Evolutionary conservation across 2,113 vertebrate genomes (phyloP), one percentile per base, ranked within the genome.

Genomic region (zebrafish (Danio rerio)): DNA sequence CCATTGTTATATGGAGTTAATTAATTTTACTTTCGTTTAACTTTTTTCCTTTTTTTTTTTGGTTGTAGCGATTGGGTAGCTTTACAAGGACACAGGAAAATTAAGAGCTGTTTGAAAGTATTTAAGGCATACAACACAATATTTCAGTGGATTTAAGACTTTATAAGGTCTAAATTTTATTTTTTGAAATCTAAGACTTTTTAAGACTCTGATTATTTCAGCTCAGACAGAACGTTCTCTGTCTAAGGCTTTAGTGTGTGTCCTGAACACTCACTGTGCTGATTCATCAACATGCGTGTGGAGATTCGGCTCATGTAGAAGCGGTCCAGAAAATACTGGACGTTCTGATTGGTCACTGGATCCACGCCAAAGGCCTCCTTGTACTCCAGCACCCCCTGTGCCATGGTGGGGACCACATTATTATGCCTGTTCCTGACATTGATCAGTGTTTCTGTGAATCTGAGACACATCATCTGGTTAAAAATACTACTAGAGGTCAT

Each of bases 271-370:
- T 97, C 93, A 99, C 98, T 96, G 89, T 99, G 98, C 83, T 99
- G 98, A 90, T 98, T 99, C 94, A 99, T 99, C 69, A 99, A 93
- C 98, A 99, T 99, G 78, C 98, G 95, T 0, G 95, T 98, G 9
- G 98, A 99, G 92, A 99, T 99, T 62, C 98, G 96, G 91, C 97
- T 99, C 95, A 98, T 98, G 90, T 99, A 99, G 92, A 99, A 99
- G 55, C 98, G 96, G 90, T 99, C 98, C 91, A 99, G 87, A 89
- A 99, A 99, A 85, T 99, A 99, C 87, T 99, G 98, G 65, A 99
- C 96, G 71, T 98, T 99, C 92, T 98, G 98, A 90, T 95, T 98
- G 93, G 95, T 96, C 89, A 96, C 93, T 3, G 95, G 95, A 85
- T 99, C 98, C 83, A 97, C 94, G 31, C 96, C 95, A 6, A 94